Evolutionary conservation across 2,113 vertebrate species (phyloP).

Genomic region (Melanostigma gelatinosum): DNA sequence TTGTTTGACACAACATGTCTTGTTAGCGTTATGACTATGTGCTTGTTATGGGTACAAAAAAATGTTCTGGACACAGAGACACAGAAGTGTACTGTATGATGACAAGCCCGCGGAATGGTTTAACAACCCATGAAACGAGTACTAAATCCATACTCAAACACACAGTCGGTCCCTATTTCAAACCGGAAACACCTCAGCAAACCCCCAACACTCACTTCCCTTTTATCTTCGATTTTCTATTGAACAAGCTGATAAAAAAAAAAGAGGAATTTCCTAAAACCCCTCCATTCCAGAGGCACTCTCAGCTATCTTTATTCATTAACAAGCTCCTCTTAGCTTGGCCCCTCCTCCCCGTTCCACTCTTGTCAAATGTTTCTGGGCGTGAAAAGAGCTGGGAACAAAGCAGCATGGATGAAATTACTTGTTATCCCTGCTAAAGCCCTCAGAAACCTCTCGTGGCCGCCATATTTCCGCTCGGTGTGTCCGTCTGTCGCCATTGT

Average conservation of each 20-base stretch:
- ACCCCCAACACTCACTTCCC: background rate
- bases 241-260: slow-evolving; percentile 38
- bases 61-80: background rate
- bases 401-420: slow-evolving; percentile 66
- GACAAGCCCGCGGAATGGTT: background rate
- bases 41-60: slow-evolving; percentile 22
- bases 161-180: background rate
- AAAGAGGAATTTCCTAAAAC: slow-evolving; percentile 43
- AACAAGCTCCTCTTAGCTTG: slow-evolving; percentile 39
- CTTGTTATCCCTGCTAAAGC: slow-evolving; percentile 68
- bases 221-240: slow-evolving; percentile 14
- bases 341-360: slow-evolving; percentile 19
- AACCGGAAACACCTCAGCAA: slow-evolving; percentile 9
- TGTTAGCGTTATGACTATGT: background rate
- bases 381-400: slow-evolving; percentile 49
- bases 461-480: slow-evolving; percentile 52
- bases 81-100: background rate
- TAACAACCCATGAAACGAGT: background rate
- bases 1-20: slow-evolving; percentile 30
- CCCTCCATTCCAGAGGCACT: slow-evolving; percentile 42
- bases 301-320: slow-evolving; percentile 73
- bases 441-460: slow-evolving; percentile 58
- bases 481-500: slow-evolving; percentile 64
- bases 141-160: background rate
- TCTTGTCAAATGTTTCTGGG: slow-evolving; percentile 49